Base-by-base conservation (phyloP, 2,888 invertebrate species). In the Rotaria magnacalcarata region DNA sequence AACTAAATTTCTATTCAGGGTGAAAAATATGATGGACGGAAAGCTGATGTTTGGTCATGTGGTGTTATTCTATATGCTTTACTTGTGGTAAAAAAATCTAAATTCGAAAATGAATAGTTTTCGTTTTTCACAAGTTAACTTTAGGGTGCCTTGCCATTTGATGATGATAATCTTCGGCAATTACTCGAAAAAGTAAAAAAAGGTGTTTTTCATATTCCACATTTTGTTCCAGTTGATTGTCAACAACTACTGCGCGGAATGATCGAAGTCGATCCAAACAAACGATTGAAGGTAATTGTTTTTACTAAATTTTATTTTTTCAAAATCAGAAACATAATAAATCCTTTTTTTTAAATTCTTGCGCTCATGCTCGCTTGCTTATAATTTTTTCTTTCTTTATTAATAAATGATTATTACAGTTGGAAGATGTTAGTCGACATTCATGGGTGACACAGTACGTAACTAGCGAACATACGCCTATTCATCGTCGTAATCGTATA, bases 31-130 rank as follows among this genome's bases (percentile, higher is more conserved):
- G 99, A 99, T 91, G 99, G 99, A 10, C 93, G 97, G 87, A 94
- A 95, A 90, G 99, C 99, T 84, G 99, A 99, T 92, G 98, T 99
- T 7, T 99, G 99, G 99, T 97, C 97, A 58, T 98, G 98, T 91
- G 99, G 99, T 86, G 99, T 99, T 88, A 99, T 99, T 89, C 93
- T 99, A 85, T 99, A 98, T 92, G 99, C 98, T 88, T 93, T 99
- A 89, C 93, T 99, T 88, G 98, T 99, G 89, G 80, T 80, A 80
- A 67, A 4, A 27, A 27, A 50, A 50, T 50, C 50, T 8, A 34
- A 34, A 34, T 34, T 34, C 34, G 34, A 34, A 34, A 34, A 34
- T 34, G 34, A 34, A 34, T 34, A 34, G 34, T 34, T 34, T 34
- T 34, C 34, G 34, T 52, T 16, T 52, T 11, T 52, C 14, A 11